Evolutionary conservation across 2,797 vertebrate genomes (phyloP), one percentile per base, ranked within the genome.

Genomic region (Sebastes itinus): DNA sequence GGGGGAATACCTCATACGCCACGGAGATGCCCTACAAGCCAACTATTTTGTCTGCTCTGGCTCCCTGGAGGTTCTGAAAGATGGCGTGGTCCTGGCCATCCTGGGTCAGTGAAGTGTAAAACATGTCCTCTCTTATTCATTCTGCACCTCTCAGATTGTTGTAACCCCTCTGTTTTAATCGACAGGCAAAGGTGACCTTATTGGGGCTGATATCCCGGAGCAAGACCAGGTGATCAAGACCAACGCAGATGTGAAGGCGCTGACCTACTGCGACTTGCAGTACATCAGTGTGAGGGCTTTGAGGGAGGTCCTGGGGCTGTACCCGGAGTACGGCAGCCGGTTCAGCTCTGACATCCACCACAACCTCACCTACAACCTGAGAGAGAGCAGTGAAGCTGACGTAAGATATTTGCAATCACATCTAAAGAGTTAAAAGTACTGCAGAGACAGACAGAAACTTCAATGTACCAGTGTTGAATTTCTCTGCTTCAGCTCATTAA

Each of bases 261-360:
- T 99, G 92, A 99, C 98, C 71, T 99, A 99, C 93, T 99, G 98
- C 1, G 98, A 98, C 92, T 93, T 99, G 77, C 98, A 99, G 92
- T 96, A 98, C 92, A 96, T 99, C 72, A 96, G 96, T 63, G 94
- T 98, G 66, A 91, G 89, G 54, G 98, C 97, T 23, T 94, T 99
- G 86, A 94, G 95, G 3, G 97, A 99, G 60, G 98, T 99, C 80
- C 95, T 99, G 8, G 93, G 94, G 25, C 96, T 99, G 35, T 99
- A 99, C 83, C 98, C 98, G 0, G 98, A 99, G 89, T 99, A 99
- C 0, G 95, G 96, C 75, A 95, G 93, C 88, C 96, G 96, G 49
- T 99, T 99, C 93, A 95, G 92, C 64, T 95, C 94, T 0, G 97
- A 99, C 88, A 97, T 99, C 89, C 97, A 97, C 87, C 96, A 97